Evolutionary conservation across 64 coral and sea anemone genomes (phyloP), one percentile per base, ranked within the genome.

Genomic region (Porites lutea): DNA sequence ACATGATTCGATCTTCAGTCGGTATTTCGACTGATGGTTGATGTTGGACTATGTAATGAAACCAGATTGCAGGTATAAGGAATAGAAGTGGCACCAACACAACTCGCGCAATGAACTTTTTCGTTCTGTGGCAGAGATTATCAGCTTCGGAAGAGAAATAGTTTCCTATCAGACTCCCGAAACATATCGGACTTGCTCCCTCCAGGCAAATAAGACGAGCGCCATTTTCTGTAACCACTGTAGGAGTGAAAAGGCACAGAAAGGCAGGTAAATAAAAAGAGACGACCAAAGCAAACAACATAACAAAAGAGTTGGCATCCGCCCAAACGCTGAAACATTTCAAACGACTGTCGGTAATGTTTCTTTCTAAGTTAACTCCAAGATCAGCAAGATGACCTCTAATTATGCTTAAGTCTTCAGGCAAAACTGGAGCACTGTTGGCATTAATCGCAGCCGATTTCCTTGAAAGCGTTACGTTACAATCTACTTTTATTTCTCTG

Each of bases 201-300:
- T 63, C 43, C 2, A 82, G 37, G 46, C 62, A 7, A 10, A 82
- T 82, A 13, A 63, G 57, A 63, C 27, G 55, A 61, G 64, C 4
- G 10, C 59, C 79, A 65, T 48, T 2, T 48, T 82, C 57, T 63
- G 37, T 47, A 3, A 63, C 43, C 37, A 16, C 54, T 48, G 79
- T 82, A 23, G 79, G 79, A 44, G 27, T 63, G 57, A 82, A 82
- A 45, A 63, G 5, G 64, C 79, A 82, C 47, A 82, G 44, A 8
- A 49, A 75, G 45, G 45, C 72, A 47, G 59, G 73, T 16, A 16
- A 63, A 6, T 64, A 65, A 19, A 65, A 8, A 0, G 27, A 0
- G 37, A 77, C 60, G 21, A 53, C 51, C 2, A 37, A 0, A 37
- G 1, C 19, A 5, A 52, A 7, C 27, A 61, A 16, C 3, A 14